A percentile compares a stretch with the other conserved stretches of the same genome.
phyloP scores from a whole-genome alignment of 2,888 invertebrate genomes.

The Oxytorus armatus region DNA sequence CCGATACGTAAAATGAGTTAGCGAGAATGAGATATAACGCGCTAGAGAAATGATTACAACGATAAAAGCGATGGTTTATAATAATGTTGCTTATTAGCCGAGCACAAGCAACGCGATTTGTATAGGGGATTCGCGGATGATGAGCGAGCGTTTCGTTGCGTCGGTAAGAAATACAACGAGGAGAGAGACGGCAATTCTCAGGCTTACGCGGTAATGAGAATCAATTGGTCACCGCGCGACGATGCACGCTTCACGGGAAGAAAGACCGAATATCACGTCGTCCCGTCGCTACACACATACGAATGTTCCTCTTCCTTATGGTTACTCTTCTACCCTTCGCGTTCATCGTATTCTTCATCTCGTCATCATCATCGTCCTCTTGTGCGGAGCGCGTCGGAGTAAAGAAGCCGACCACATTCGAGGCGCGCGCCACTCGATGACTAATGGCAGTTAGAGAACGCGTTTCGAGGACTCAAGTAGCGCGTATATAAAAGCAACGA shows the following conservation, averaged over 20 bases:
- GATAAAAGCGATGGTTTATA: slow-evolving; percentile 29
- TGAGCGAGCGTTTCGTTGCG: slow-evolving; percentile 75
- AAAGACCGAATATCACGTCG: slow-evolving; percentile 56
- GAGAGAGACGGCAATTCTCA: slow-evolving; percentile 55
- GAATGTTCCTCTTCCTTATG: slow-evolving; percentile 39
- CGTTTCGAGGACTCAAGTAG: slow-evolving; percentile 25
- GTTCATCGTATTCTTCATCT: slow-evolving; percentile 51
- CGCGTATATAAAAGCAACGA: slow-evolving; percentile 50
- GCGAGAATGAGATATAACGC: neutral
- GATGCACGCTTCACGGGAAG: too few species aligned
- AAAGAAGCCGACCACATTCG: slow-evolving; percentile 63
- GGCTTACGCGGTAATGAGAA: slow-evolving; percentile 71
- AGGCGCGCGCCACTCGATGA: slow-evolving; percentile 69
- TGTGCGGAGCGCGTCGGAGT: slow-evolving; percentile 58
- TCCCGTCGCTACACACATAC: slow-evolving; percentile 39
- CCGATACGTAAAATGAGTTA: neutral
- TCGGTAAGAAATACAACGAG: neutral
- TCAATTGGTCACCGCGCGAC: slow-evolving; percentile 69
- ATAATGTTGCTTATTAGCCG: slow-evolving; percentile 57
- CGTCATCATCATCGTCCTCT: slow-evolving; percentile 66
- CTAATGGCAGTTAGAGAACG: slow-evolving; percentile 67
- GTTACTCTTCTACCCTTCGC: neutral
- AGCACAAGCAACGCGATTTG: slow-evolving; percentile 69
- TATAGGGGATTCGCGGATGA: slow-evolving; percentile 79
- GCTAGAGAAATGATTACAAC: neutral